phyloP scores from a whole-genome alignment of 2,113 vertebrate genomes.

The Lates calcarifer region DNA sequence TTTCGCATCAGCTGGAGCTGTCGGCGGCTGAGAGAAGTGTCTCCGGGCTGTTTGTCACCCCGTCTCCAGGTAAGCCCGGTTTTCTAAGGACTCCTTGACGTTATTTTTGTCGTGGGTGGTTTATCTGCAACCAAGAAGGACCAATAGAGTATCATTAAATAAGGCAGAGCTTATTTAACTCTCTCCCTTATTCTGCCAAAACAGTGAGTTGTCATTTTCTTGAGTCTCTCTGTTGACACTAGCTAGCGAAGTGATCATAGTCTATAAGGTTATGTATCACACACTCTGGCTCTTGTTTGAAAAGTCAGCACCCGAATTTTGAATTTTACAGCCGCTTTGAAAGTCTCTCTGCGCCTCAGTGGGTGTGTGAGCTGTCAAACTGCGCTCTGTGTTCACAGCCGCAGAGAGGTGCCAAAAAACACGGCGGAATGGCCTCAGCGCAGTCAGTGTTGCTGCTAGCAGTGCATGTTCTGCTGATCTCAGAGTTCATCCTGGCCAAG shows the following conservation, averaged over 20 bases:
- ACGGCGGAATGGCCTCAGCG: conserved; percentile 88
- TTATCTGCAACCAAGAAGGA: background rate
- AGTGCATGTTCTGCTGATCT: conserved; percentile 94
- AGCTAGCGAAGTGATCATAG: background rate
- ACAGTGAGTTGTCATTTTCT: conserved; percentile 22
- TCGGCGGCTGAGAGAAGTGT: conserved; percentile 15
- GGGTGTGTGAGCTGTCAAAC: conserved; percentile 12
- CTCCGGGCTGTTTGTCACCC: conserved; percentile 14
- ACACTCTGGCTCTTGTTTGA: background rate
- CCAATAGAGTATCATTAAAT: background rate
- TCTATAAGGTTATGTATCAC: background rate
- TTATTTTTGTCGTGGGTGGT: background rate
- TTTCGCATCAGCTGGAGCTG: conserved; percentile 71
- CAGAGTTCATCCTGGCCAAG: conserved; percentile 93
- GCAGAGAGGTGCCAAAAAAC: conserved; percentile 55
- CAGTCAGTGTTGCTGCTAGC: conserved; percentile 90
- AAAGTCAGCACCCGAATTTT: rapidly evolving
- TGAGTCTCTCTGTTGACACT: background rate
- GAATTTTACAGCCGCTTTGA: background rate
- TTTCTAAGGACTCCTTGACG: background rate
- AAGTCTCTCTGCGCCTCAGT: background rate
- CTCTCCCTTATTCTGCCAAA: background rate
- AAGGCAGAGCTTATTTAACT: background rate
- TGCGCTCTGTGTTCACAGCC: conserved; percentile 63
- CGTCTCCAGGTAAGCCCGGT: conserved; percentile 52